These are phyloP conservation scores for Cynopterus sphinx DNA, from an alignment of 2,797 vertebrate genomes.

Conservation along the genomic window DNA sequence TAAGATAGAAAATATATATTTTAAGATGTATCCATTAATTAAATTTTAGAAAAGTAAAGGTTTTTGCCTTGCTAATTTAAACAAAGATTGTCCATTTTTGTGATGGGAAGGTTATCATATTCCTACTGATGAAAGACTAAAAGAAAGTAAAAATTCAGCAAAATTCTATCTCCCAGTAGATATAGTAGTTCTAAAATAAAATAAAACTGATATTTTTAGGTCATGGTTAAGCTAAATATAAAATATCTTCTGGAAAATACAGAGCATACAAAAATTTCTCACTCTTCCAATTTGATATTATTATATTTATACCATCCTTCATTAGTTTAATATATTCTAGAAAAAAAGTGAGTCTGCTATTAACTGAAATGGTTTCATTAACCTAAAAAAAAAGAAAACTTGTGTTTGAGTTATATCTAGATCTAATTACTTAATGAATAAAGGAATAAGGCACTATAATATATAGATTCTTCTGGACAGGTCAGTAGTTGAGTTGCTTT, in stretches of 20 bases:
- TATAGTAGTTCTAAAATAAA: background rate
- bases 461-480: background rate
- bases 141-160: background rate
- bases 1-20: background rate
- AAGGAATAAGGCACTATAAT: background rate
- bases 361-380: constrained; percentile 18
- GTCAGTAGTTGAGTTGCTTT: constrained; percentile 32
- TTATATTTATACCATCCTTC: background rate
- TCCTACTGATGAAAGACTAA: background rate
- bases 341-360: background rate
- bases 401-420: background rate
- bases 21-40: background rate
- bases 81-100: background rate
- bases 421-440: constrained; percentile 14
- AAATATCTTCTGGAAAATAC: constrained; percentile 1
- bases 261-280: background rate
- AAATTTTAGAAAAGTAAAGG: background rate
- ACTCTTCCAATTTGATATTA: background rate
- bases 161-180: background rate
- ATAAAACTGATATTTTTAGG: background rate
- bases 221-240: background rate
- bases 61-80: background rate
- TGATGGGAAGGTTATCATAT: background rate
- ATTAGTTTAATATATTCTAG: background rate
- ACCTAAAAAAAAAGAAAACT: background rate